These are phyloP conservation scores for Dioctria rufipes DNA, from an alignment of 2,888 invertebrate species.

Conservation along the genomic window DNA sequence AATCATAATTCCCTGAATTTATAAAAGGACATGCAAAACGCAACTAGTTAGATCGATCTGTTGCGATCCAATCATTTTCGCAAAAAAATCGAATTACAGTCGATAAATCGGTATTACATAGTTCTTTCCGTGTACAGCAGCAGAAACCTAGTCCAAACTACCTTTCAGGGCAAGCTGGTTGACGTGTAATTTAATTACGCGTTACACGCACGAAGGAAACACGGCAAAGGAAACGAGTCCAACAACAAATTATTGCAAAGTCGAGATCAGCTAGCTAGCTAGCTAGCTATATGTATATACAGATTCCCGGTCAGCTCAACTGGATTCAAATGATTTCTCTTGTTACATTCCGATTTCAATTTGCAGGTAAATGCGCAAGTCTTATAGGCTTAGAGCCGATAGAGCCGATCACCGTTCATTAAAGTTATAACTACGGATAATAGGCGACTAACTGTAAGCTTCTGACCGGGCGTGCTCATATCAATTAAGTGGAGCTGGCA, in stretches of 20 bases:
- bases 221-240: constrained; percentile 9
- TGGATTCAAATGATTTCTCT: constrained; percentile 18
- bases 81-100: neutral
- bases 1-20: too few relatives aligned
- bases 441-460: constrained; percentile 48
- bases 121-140: neutral
- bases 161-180: neutral
- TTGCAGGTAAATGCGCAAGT: constrained; percentile 48
- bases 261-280: too few relatives aligned
- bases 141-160: neutral
- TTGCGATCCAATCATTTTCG: too few relatives aligned
- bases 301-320: neutral
- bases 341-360: constrained; percentile 43
- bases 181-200: constrained; percentile 33
- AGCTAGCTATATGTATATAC: too few relatives aligned
- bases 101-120: neutral
- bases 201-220: constrained; percentile 20
- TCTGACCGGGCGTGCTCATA: constrained; percentile 47
- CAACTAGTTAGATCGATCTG: neutral
- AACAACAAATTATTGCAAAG: neutral
- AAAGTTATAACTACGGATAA: constrained; percentile 48
- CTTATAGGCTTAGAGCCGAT: constrained; percentile 24
- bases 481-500: constrained; percentile 40
- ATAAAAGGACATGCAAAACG: too few relatives aligned
- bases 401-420: constrained; percentile 37